Evolutionary conservation across 2,888 invertebrate genomes (phyloP).

Genomic region (Diloba caeruleocephala): DNA sequence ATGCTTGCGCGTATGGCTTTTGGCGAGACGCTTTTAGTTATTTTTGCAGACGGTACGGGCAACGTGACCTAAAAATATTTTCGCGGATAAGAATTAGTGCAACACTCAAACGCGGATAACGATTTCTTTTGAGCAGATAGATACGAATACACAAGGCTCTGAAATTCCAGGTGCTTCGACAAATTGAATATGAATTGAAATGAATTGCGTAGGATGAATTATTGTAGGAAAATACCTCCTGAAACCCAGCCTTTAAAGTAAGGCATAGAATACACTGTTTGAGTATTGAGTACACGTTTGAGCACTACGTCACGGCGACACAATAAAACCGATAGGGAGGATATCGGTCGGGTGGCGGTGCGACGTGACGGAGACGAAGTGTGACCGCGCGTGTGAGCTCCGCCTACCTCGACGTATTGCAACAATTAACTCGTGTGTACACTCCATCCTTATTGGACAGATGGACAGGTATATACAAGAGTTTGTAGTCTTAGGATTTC

Average conservation of each 20-base stretch:
- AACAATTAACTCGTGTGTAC: background rate
- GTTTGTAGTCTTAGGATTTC: too few relatives aligned
- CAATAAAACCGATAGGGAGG: slow-evolving; percentile 9
- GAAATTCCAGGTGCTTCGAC: slow-evolving; percentile 14
- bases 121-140: too few relatives aligned
- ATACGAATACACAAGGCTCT: background rate
- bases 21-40: slow-evolving; percentile 21
- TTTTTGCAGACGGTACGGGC: slow-evolving; percentile 12
- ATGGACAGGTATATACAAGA: too few relatives aligned
- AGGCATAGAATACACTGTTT: background rate
- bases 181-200: too few relatives aligned
- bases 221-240: slow-evolving; percentile 7
- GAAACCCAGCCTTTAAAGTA: too few relatives aligned
- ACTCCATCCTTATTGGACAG: background rate
- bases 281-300: slow-evolving; percentile 8
- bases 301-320: too few relatives aligned
- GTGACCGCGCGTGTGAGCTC: slow-evolving; percentile 2
- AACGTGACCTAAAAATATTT: slow-evolving; percentile 25
- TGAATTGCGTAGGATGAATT: slow-evolving; percentile 11
- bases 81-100: slow-evolving; percentile 22
- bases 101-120: slow-evolving; percentile 8
- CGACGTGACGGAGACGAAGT: slow-evolving; percentile 9
- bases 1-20: slow-evolving; percentile 7
- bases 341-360: background rate
- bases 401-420: background rate